Conservation (phyloP, 2,113 vertebrate species). For the Lates calcarifer region DNA sequence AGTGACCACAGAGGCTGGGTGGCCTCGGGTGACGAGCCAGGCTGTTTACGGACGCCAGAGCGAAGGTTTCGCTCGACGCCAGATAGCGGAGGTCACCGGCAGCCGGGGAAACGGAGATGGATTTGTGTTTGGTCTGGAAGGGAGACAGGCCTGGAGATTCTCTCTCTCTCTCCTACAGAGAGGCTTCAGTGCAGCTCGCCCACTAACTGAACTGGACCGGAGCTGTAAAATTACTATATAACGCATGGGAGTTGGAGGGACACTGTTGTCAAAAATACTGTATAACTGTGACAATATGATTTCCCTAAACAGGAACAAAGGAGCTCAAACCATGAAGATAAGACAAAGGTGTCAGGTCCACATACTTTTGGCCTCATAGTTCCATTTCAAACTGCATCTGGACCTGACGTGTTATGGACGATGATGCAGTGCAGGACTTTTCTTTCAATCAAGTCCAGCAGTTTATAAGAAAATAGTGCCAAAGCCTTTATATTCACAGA, state of each 20-base stretch:
- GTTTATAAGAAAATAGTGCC: too few species aligned
- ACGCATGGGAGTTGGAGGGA: too few species aligned
- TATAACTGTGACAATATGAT: too few species aligned
- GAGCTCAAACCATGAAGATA: not conserved
- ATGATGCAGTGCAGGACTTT: not conserved
- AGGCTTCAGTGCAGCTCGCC: conserved; percentile 36
- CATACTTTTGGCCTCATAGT: not conserved
- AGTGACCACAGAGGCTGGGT: conserved; percentile 69
- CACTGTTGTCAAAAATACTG: too few species aligned
- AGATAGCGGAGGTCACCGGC: conserved; percentile 62
- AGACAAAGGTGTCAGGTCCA: not conserved
- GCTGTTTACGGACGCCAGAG: conserved; percentile 55
- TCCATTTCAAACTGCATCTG: not conserved
- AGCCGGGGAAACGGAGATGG: conserved; percentile 53
- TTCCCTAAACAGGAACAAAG: too few species aligned
- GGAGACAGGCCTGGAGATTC: conserved; percentile 48
- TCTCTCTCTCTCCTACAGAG: conserved; percentile 28
- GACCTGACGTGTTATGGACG: not conserved
- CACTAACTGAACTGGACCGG: conserved; percentile 25
- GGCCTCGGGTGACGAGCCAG: conserved; percentile 59
- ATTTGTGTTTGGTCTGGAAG: conserved; percentile 75
- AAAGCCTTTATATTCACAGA: not conserved
- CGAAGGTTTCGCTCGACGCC: conserved; percentile 54
- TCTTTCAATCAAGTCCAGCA: not conserved
- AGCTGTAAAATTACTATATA: conserved; percentile 5